Evolutionary conservation across 2,113 vertebrate genomes (phyloP).

Genomic region (Pyrgilauda ruficollis): DNA sequence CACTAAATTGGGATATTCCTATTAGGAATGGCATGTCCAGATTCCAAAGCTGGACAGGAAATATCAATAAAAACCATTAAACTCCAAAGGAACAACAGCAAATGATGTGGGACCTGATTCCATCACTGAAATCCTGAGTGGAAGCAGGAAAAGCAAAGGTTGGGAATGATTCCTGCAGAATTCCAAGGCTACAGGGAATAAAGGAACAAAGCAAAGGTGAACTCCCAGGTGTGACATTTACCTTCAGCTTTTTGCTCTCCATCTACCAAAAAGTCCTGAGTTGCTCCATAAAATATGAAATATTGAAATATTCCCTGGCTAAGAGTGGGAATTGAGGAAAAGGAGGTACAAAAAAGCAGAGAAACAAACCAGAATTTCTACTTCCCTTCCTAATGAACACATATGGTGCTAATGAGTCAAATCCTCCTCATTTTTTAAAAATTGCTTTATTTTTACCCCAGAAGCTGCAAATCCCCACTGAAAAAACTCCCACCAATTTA

Average conservation of each 20-base stretch:
- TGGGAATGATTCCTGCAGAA: background rate
- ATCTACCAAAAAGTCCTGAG: background rate
- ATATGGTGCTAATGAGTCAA: too few species aligned
- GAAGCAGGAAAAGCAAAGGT: background rate
- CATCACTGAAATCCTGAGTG: background rate
- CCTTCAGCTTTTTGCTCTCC: background rate
- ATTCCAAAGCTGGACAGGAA: background rate
- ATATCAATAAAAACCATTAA: background rate
- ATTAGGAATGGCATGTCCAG: rapidly evolving
- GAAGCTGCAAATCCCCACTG: background rate
- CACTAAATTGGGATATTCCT: background rate
- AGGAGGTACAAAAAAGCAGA: background rate
- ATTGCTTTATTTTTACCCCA: background rate
- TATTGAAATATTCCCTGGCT: background rate
- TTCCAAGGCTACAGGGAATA: background rate
- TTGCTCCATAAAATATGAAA: background rate
- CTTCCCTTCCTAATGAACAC: background rate
- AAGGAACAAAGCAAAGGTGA: background rate
- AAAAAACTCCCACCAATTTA: background rate
- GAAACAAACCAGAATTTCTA: background rate
- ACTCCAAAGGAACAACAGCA: background rate
- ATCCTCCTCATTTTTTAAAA: background rate
- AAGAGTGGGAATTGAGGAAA: background rate
- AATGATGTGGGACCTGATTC: background rate
- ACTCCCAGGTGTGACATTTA: background rate